Evolutionary conservation across 1,140 invertebrate species (phyloP).

Genomic region (Trachymyrmex cornetzi): DNA sequence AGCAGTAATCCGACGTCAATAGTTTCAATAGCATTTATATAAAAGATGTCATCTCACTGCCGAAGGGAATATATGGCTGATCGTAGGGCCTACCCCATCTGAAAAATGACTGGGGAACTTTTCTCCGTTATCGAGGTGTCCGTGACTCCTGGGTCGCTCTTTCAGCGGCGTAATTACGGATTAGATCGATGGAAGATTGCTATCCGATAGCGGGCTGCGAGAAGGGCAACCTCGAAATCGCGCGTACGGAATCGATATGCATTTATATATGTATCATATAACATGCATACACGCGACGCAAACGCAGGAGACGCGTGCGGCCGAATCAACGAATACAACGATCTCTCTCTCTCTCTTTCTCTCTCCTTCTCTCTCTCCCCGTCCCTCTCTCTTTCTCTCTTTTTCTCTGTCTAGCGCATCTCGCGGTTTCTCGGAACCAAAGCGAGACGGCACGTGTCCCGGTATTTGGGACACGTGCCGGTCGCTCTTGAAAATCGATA

Average conservation of each 20-base stretch:
- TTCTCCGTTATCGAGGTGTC: constrained; percentile 59
- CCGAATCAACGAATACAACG: not conserved
- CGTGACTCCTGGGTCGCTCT: constrained; percentile 73
- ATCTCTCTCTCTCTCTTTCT: constrained; percentile 6
- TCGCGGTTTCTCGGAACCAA: constrained; percentile 42
- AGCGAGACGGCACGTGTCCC: constrained; percentile 65
- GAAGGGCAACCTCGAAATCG: constrained; percentile 74
- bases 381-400: not conserved
- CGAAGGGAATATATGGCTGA: constrained; percentile 15
- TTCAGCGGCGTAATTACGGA: constrained; percentile 82
- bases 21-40: constrained; percentile 44
- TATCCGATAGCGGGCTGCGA: constrained; percentile 55
- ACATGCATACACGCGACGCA: constrained; percentile 28
- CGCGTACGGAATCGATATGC: constrained; percentile 60
- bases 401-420: constrained; percentile 19
- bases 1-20: constrained; percentile 20
- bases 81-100: constrained; percentile 28
- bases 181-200: constrained; percentile 79
- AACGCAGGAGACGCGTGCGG: constrained; percentile 52
- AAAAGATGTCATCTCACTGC: constrained; percentile 41
- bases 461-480: constrained; percentile 63
- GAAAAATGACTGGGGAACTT: constrained; percentile 57
- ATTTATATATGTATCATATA: constrained; percentile 33
- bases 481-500: constrained; percentile 66
- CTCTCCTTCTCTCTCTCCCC: not conserved